Percentiles rank a stretch among this genome's conserved stretches.
These are phyloP conservation scores for Campoletis sonorensis DNA, from an alignment of 1,140 invertebrate genomes.

Conservation along the genomic window DNA sequence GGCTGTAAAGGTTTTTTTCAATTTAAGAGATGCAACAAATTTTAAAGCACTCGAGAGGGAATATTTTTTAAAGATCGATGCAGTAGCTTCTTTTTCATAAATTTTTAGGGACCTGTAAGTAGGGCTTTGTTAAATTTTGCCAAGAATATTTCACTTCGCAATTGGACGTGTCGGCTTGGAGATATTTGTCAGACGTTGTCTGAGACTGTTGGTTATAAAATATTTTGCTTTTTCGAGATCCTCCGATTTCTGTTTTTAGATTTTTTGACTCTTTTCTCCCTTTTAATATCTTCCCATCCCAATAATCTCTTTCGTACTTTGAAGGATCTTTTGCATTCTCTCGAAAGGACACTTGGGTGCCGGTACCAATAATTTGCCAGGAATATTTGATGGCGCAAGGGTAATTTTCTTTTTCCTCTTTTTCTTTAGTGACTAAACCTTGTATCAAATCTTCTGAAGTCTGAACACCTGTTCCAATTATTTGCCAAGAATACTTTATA, in stretches of 20 bases:
- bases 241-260: not conserved
- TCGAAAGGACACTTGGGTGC: slow-evolving; percentile 55
- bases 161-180: slow-evolving; percentile 48
- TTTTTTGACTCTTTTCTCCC: slow-evolving; percentile 25
- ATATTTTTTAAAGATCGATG: not conserved
- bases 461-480: slow-evolving; percentile 57
- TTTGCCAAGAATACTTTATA: slow-evolving; percentile 65
- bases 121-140: slow-evolving; percentile 52
- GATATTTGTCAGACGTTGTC: slow-evolving; percentile 55
- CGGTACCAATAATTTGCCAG: slow-evolving; percentile 63
- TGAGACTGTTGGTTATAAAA: slow-evolving; percentile 55
- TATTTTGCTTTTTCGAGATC: slow-evolving; percentile 39
- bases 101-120: slow-evolving; percentile 32
- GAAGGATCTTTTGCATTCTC: slow-evolving; percentile 18
- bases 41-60: not conserved
- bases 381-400: slow-evolving; percentile 61
- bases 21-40: not conserved
- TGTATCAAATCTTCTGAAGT: slow-evolving; percentile 55
- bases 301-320: slow-evolving; percentile 50
- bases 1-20: not conserved
- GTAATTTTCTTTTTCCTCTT: slow-evolving; percentile 20
- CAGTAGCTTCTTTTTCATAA: not conserved
- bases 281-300: slow-evolving; percentile 48
- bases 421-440: slow-evolving; percentile 32
- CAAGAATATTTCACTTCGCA: slow-evolving; percentile 55